A percentile compares a stretch with the other conserved stretches of the same genome.
phyloP scores from a whole-genome alignment of 2,888 invertebrate genomes.

The Sminthurides aquaticus region DNA sequence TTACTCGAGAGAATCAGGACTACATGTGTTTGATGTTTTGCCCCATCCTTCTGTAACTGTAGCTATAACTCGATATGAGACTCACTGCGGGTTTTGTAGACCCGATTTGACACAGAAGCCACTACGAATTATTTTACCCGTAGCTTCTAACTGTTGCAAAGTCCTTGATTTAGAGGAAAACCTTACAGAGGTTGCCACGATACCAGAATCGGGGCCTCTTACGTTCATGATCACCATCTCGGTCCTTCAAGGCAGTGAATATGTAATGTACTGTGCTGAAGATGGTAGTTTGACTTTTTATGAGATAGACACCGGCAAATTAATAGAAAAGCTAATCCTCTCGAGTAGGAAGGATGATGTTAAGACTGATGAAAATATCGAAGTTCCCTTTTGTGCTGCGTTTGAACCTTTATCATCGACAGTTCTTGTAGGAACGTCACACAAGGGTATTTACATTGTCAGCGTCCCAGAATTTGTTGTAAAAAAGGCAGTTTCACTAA shows the following conservation, averaged over 20 bases:
- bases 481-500: conserved; percentile 8
- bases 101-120: not conserved
- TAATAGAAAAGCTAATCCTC: not conserved
- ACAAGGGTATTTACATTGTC: conserved; percentile 9
- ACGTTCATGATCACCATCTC: not conserved
- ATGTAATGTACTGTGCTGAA: conserved; percentile 11
- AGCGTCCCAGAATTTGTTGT: not conserved
- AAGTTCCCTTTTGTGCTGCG: conserved; percentile 16
- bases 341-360: not conserved
- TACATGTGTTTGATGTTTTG: conserved; percentile 3
- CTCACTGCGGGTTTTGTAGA: conserved; percentile 16
- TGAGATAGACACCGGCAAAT: not conserved
- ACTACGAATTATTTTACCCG: conserved; percentile 6
- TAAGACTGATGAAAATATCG: conserved; percentile 7
- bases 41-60: not conserved
- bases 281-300: conserved; percentile 7
- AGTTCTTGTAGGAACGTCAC: conserved; percentile 10
- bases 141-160: conserved; percentile 1
- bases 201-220: not conserved
- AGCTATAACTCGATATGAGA: not conserved
- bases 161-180: not conserved
- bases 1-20: conserved; percentile 13
- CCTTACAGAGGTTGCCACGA: not conserved
- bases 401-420: not conserved
- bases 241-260: not conserved